Evolutionary conservation across 2,888 invertebrate genomes (phyloP).

Genomic region (Tanypteryx hageni): DNA sequence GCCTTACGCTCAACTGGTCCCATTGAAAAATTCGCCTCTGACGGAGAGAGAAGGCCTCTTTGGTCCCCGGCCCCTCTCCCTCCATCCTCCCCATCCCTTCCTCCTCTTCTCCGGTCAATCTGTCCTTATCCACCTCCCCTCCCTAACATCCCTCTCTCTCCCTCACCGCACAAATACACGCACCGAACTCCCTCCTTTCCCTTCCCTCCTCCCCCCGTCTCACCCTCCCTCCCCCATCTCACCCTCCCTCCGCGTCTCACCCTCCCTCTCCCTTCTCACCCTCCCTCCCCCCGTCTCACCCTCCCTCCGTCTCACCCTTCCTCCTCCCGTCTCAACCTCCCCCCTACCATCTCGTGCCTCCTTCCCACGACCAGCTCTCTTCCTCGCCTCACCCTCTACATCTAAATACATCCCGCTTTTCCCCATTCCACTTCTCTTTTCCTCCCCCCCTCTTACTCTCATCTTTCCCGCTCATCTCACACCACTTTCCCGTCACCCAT

Average conservation of each 20-base stretch:
- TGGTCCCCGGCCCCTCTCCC: neutral
- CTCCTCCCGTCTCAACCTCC: neutral
- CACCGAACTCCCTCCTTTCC: neutral
- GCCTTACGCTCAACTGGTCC: conserved; percentile 82
- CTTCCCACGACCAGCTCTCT: neutral
- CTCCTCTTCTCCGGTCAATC: conserved; percentile 28
- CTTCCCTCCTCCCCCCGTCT: neutral
- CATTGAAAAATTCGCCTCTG: conserved; percentile 74
- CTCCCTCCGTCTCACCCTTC: neutral
- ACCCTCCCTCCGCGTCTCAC: neutral
- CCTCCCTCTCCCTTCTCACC: neutral
- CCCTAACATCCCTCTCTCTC: neutral
- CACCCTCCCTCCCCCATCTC: conserved; percentile 10
- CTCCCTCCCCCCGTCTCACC: neutral
- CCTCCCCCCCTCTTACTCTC: no score
- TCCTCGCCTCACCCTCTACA: no score
- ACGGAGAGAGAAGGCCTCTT: conserved; percentile 66
- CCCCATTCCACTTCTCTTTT: no score
- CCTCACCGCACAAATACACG: neutral
- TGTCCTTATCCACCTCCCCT: neutral
- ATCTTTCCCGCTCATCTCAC: no score
- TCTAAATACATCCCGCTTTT: no score
- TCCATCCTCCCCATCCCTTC: conserved; percentile 48
- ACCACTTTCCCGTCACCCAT: no score
- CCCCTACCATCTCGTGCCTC: neutral